Percentiles rank a stretch among this genome's conserved stretches.
Conservation (phyloP, 2,888 invertebrate species). For the Eristalis intricaria region DNA sequence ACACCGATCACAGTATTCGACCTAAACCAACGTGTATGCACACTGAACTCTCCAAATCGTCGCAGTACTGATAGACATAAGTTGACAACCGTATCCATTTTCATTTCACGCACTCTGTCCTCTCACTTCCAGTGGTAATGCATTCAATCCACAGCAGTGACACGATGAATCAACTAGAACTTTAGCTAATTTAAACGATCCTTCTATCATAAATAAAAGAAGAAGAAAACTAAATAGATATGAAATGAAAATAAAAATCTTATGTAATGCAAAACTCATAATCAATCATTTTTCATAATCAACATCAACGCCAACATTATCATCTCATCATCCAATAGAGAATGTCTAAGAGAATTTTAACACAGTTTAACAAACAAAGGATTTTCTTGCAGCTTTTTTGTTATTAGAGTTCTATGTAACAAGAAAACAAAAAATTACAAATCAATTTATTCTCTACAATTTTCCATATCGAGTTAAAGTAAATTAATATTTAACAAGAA, state of each 20-base stretch:
- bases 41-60: constrained; percentile 62
- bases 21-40: neutral
- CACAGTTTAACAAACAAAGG: constrained; percentile 1
- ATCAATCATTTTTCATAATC: constrained; percentile 70
- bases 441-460: constrained; percentile 58
- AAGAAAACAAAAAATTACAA: constrained; percentile 21
- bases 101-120: neutral
- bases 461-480: constrained; percentile 65
- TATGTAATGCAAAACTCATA: constrained; percentile 66
- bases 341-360: constrained; percentile 27
- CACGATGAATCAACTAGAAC: constrained; percentile 63
- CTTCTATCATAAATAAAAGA: constrained; percentile 50
- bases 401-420: constrained; percentile 43
- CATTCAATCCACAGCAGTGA: constrained; percentile 7
- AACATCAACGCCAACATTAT: constrained; percentile 52
- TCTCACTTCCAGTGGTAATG: too few relatives aligned
- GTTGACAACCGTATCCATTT: constrained; percentile 56
- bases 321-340: constrained; percentile 34
- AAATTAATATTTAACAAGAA: constrained; percentile 36
- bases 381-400: constrained; percentile 63
- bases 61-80: constrained; percentile 76
- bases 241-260: constrained; percentile 65
- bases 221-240: constrained; percentile 43
- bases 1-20: constrained; percentile 28
- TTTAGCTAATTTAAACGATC: constrained; percentile 62